Base-by-base conservation (phyloP, 2,888 invertebrate genomes). In the Heteromurus nitidus region DNA sequence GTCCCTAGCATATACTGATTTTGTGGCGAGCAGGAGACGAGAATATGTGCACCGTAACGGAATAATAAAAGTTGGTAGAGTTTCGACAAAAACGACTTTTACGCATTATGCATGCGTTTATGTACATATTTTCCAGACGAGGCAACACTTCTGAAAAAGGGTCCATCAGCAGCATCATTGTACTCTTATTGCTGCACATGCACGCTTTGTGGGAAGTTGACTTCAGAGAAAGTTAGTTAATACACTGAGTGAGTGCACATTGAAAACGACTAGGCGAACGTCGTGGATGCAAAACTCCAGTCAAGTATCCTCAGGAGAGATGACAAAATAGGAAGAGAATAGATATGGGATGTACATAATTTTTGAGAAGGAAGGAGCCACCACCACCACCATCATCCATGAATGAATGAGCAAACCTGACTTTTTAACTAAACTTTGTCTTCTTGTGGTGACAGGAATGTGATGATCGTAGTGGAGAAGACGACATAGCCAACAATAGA, bases 301-400 rank as follows among this genome's bases (percentile, higher is more conserved):
- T 55, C 53, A 65, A 75, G 65, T 75, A 76, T 76, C 30, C 76
- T 76, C 76, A n/a, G 22, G 76, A 76, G 75, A 75, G 47, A 28
- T 44, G 68, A 55, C 30, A 55, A 75, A 76, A 75, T 44, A 55
- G 16, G 7, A 24, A 28, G 75, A 65, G 53, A 75, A 75, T 42
- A 75, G 64, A 44, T n/a, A n/a, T n/a, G n/a, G n/a, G n/a, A n/a
- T n/a, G n/a, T n/a, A n/a, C n/a, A n/a, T n/a, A n/a, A n/a, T n/a
- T n/a, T n/a, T n/a, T n/a, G 11, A 22, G 24, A 58, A 58, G 24
- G 22, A 58, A 22, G 26, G 24, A 58, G 24, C 11, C 42, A 11
- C 42, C 13, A 42, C 13, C 42, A 42, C 7, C 42, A 42, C n/a
- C n/a, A n/a, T 11, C 28, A 18, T 47, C 28, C 60, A 60, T 72